Conservation (phyloP, 2,888 invertebrate species). For the Hyposoter didymator region DNA sequence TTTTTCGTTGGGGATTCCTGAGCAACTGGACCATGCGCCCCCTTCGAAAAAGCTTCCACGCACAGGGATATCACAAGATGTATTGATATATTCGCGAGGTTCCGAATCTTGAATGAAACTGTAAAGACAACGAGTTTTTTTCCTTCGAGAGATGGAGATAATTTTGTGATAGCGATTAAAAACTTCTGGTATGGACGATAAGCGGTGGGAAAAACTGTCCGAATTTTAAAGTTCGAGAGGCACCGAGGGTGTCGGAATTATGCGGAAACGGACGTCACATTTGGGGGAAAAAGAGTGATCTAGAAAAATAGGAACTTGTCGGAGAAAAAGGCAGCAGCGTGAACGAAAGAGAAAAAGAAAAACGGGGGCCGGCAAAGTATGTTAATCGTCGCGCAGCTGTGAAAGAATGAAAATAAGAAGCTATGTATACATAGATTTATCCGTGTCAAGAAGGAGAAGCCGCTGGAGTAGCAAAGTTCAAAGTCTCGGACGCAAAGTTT, state of each 20-base stretch:
- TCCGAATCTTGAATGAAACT: neutral
- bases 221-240: constrained; percentile 28
- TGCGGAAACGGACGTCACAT: constrained; percentile 53
- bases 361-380: constrained; percentile 76
- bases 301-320: constrained; percentile 54
- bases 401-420: constrained; percentile 64
- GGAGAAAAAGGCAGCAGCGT: neutral
- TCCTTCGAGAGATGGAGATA: neutral
- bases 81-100: neutral
- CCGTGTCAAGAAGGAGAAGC: constrained; percentile 68
- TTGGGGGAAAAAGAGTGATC: constrained; percentile 56
- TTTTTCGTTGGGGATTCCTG: constrained; percentile 38
- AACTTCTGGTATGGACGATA: constrained; percentile 46
- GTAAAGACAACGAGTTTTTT: neutral
- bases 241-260: constrained; percentile 54
- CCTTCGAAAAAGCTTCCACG: neutral
- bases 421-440: constrained; percentile 15
- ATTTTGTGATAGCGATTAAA: constrained; percentile 44
- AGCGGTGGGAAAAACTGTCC: neutral
- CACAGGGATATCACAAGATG: constrained; percentile 16
- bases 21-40: constrained; percentile 60
- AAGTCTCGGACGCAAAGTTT: constrained; percentile 80
- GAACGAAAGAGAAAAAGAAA: neutral
- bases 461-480: constrained; percentile 81
- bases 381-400: constrained; percentile 81